Conservation (phyloP, 2,113 vertebrate genomes). For the Tupaia tana region DNA sequence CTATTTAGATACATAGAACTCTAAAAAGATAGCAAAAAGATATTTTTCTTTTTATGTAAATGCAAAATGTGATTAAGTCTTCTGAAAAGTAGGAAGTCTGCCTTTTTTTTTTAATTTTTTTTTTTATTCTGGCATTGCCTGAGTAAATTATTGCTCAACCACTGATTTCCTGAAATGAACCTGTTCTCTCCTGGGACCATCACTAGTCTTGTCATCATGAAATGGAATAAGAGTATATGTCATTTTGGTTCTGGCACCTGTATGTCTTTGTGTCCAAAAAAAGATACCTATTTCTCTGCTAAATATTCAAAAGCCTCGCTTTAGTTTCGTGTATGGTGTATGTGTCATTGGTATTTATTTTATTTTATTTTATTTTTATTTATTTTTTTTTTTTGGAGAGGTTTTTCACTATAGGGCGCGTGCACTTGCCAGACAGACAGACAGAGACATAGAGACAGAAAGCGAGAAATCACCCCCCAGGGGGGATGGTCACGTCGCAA, state of each 20-base stretch:
- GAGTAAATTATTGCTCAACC: background rate
- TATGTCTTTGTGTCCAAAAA: background rate
- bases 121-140: background rate
- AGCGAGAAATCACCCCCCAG: too few relatives aligned
- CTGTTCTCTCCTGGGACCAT: background rate
- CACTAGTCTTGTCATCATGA: background rate
- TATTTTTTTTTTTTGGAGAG: background rate
- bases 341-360: background rate
- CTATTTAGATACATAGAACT: background rate
- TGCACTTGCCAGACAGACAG: too few relatives aligned
- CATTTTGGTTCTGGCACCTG: background rate
- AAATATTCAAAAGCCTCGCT: background rate
- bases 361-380: too few relatives aligned
- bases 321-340: background rate
- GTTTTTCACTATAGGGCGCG: too few relatives aligned
- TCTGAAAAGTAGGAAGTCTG: background rate
- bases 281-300: background rate
- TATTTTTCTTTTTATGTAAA: slow-evolving; percentile 40
- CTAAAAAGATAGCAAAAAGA: background rate
- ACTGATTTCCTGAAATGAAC: background rate
- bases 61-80: background rate
- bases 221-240: background rate
- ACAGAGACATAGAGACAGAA: too few relatives aligned
- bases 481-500: too few relatives aligned
- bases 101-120: background rate